Conservation (phyloP, 1,140 invertebrate genomes). For the Calycopis cecrops region DNA sequence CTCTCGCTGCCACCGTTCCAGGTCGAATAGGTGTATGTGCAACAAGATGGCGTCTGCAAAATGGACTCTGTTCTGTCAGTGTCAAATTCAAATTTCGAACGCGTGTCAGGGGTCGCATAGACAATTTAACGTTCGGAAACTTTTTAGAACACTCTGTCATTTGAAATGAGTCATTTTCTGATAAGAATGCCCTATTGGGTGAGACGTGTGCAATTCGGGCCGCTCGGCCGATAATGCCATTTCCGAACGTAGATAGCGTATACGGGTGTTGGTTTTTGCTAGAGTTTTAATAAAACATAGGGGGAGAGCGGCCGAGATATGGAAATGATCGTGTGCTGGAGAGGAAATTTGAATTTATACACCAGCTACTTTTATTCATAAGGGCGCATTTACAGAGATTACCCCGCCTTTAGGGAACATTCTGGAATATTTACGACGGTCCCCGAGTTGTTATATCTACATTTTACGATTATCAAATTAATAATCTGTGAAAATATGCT, state of each 20-base stretch:
- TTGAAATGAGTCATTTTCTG: conserved; percentile 75
- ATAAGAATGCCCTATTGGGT: conserved; percentile 74
- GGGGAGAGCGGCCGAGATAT: conserved; percentile 59
- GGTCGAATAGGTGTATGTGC: conserved; percentile 30
- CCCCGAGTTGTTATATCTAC: conserved; percentile 13
- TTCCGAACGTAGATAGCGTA: conserved; percentile 68
- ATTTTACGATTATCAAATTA: conserved; percentile 24
- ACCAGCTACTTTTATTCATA: conserved; percentile 70
- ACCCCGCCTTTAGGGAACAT: conserved; percentile 28
- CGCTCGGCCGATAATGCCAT: conserved; percentile 63
- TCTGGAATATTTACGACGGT: conserved; percentile 44
- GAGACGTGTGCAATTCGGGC: conserved; percentile 66
- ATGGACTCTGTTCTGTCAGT: conserved; percentile 12
- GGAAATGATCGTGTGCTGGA: conserved; percentile 70
- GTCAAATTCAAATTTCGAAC: conserved; percentile 35
- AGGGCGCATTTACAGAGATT: conserved; percentile 50
- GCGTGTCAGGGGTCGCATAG: conserved; percentile 19
- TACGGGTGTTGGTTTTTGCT: conserved; percentile 67
- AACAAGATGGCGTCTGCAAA: conserved; percentile 14
- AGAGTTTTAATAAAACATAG: conserved; percentile 71
- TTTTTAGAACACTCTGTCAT: conserved; percentile 73
- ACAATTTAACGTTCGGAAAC: conserved; percentile 38
- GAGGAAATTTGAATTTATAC: conserved; percentile 75
- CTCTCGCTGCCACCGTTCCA: conserved; percentile 55
- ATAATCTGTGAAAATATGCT: conserved; percentile 19